phyloP scores from a whole-genome alignment of 2,888 invertebrate species.

The Muschampia plurimacula region DNA sequence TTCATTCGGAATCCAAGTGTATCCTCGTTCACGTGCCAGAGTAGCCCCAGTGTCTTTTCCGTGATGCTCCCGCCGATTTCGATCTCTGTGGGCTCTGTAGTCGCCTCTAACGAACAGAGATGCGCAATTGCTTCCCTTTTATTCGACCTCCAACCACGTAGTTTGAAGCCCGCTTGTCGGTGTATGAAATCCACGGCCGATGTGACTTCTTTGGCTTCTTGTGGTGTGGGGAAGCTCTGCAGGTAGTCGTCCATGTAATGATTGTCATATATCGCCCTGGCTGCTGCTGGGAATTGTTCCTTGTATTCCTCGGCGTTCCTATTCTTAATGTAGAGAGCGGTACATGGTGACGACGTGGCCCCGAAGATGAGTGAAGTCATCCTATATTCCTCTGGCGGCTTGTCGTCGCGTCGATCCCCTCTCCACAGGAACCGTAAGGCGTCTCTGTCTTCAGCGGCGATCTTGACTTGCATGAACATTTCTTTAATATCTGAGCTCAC shows the following conservation, averaged over 20 bases:
- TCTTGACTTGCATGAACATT: constrained; percentile 45
- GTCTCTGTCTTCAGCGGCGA: constrained; percentile 40
- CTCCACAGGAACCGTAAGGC: constrained; percentile 38
- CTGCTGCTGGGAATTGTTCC: background rate
- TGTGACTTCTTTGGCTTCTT: background rate
- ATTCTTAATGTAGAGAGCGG: constrained; percentile 14
- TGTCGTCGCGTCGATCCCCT: constrained; percentile 19
- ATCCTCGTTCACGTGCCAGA: background rate
- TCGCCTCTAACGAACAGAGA: background rate
- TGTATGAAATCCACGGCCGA: background rate
- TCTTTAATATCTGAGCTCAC: constrained; percentile 46
- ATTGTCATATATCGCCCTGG: background rate
- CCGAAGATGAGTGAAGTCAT: constrained; percentile 45
- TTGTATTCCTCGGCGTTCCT: constrained; percentile 3
- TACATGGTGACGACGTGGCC: constrained; percentile 41
- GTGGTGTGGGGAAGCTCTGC: background rate
- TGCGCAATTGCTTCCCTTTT: background rate
- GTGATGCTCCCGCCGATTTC: constrained; percentile 2
- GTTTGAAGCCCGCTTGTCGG: background rate
- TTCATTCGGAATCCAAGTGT: background rate
- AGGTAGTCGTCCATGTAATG: constrained; percentile 12
- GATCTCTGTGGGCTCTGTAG: background rate
- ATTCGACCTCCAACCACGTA: background rate
- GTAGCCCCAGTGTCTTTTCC: background rate
- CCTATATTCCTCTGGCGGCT: constrained; percentile 40